Conservation (phyloP, 2,888 invertebrate genomes). For the Netelia inedita region DNA sequence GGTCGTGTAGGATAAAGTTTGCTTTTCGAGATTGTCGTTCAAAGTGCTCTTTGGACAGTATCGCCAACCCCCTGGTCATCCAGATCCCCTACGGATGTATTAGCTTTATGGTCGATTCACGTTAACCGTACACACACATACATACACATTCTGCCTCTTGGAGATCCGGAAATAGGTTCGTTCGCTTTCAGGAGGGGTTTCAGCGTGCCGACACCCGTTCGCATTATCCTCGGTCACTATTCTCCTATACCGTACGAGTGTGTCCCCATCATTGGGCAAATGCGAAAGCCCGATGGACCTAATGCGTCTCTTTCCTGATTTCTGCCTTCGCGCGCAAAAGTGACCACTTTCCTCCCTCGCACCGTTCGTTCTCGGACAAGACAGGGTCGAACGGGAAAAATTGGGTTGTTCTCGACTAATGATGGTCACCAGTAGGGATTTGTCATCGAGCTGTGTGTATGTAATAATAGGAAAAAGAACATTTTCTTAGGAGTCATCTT, state of each 20-base stretch:
- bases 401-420: constrained; percentile 30
- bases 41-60: constrained; percentile 36
- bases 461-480: background rate
- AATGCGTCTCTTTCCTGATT: constrained; percentile 59
- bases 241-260: constrained; percentile 35
- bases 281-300: constrained; percentile 40
- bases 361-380: constrained; percentile 17
- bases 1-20: constrained; percentile 46
- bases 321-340: constrained; percentile 66
- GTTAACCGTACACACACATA: constrained; percentile 63
- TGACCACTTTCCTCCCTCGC: constrained; percentile 56
- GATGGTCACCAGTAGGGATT: constrained; percentile 20
- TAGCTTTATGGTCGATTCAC: constrained; percentile 80
- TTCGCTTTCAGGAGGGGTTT: constrained; percentile 69
- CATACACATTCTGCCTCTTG: constrained; percentile 47
- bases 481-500: background rate
- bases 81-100: constrained; percentile 79
- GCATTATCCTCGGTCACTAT: constrained; percentile 79
- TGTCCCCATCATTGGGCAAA: constrained; percentile 46
- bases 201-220: constrained; percentile 69
- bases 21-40: constrained; percentile 42
- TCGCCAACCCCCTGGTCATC: constrained; percentile 46
- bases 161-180: constrained; percentile 80
- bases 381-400: constrained; percentile 22
- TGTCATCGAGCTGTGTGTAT: constrained; percentile 1